Conservation (phyloP, 2,113 vertebrate species). For the Cryptotis parvus region DNA sequence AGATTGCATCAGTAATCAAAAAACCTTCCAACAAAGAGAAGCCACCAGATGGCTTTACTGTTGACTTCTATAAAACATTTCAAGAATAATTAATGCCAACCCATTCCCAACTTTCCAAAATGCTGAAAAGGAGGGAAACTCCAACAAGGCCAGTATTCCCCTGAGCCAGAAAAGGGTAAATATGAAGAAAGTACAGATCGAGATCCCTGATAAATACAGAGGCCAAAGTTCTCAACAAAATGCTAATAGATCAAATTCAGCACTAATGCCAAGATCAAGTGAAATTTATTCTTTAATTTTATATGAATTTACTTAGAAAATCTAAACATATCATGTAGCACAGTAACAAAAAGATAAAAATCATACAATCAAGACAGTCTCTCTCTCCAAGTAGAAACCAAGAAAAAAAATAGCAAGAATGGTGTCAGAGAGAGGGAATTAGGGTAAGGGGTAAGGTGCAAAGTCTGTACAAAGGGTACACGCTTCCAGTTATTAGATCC, state of each 20-base stretch:
- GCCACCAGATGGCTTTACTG: not conserved
- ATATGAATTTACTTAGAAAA: not conserved
- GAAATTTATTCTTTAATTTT: too few species aligned
- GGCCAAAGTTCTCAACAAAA: not conserved
- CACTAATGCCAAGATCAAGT: too few species aligned
- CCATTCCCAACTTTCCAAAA: not conserved
- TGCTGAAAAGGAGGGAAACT: not conserved
- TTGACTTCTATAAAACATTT: not conserved
- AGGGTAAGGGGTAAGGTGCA: too few species aligned
- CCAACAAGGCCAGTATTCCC: not conserved
- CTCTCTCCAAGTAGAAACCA: too few species aligned
- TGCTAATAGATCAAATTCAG: not conserved
- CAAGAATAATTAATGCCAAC: not conserved
- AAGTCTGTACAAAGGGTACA: too few species aligned
- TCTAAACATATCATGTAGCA: not conserved
- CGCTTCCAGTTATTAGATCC: too few species aligned
- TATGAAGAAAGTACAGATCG: not conserved
- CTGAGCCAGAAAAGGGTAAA: not conserved
- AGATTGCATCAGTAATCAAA: not conserved
- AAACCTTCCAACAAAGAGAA: not conserved
- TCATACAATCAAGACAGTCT: too few species aligned
- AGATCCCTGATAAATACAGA: not conserved
- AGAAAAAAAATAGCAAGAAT: too few species aligned
- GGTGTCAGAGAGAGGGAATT: too few species aligned
- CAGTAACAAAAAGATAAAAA: not conserved